These are phyloP conservation scores for Papilio elwesi DNA, from an alignment of 2,888 invertebrate species.

Conservation along the genomic window DNA sequence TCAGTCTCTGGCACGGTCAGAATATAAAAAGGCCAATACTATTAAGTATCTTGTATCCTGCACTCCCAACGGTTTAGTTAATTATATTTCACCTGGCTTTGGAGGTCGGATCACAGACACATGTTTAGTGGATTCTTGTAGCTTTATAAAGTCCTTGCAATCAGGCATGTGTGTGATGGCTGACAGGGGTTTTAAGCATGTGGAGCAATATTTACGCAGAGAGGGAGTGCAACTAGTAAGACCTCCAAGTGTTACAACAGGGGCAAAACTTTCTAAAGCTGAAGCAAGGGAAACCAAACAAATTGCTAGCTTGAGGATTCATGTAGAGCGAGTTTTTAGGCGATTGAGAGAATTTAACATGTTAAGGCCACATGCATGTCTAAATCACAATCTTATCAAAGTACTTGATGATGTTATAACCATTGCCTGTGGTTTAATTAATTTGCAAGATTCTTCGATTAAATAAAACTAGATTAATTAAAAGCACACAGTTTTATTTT, in stretches of 20 bases:
- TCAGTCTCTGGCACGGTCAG: conserved; percentile 59
- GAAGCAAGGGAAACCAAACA: conserved; percentile 46
- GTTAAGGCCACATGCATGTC: conserved; percentile 46
- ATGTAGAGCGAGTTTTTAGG: conserved; percentile 46
- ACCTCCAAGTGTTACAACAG: conserved; percentile 44
- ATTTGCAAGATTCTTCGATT: conserved; percentile 47
- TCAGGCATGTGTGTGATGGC: conserved; percentile 43
- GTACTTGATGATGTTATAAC: conserved; percentile 46
- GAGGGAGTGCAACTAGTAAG: conserved; percentile 39
- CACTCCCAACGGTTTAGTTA: conserved; percentile 50
- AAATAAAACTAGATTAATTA: conserved; percentile 38
- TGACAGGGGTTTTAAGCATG: conserved; percentile 48
- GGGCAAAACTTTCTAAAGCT: conserved; percentile 41
- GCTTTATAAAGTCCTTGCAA: conserved; percentile 43
- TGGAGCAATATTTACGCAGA: conserved; percentile 41
- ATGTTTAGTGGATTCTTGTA: conserved; percentile 44
- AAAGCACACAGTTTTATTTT: conserved; percentile 6
- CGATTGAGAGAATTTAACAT: conserved; percentile 45
- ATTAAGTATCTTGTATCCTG: conserved; percentile 50
- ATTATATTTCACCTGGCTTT: conserved; percentile 51
- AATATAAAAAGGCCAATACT: conserved; percentile 54
- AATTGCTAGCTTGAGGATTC: conserved; percentile 47
- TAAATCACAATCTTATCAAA: conserved; percentile 38
- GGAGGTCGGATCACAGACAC: conserved; percentile 42
- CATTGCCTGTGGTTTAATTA: conserved; percentile 47